These are phyloP conservation scores for Talpa occidentalis DNA, from an alignment of 2,113 vertebrate genomes.

Conservation along the genomic window DNA sequence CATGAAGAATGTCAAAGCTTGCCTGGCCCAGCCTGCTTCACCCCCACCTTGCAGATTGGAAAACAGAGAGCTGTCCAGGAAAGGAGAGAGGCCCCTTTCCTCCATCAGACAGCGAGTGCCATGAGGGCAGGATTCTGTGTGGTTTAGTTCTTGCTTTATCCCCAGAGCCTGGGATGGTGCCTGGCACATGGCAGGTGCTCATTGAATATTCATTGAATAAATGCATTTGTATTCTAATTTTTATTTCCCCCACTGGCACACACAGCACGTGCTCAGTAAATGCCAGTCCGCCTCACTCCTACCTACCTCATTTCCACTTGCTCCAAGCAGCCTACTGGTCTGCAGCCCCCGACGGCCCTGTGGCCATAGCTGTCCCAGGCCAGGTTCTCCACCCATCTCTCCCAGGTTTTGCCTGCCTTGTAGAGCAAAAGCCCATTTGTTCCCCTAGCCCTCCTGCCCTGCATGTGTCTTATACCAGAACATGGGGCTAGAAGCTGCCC, in stretches of 20 bases:
- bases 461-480: not conserved
- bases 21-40: not conserved
- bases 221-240: not conserved
- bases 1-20: not conserved
- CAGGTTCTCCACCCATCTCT: not conserved
- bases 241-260: not conserved
- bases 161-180: not conserved
- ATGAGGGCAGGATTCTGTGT: not conserved
- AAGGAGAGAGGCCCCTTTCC: not conserved
- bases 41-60: not conserved
- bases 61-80: not conserved
- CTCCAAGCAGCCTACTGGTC: not conserved
- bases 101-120: not conserved
- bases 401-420: accelerated
- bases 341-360: not conserved
- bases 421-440: not conserved
- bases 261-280: not conserved
- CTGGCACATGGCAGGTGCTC: not conserved
- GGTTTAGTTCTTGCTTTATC: not conserved
- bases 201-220: not conserved
- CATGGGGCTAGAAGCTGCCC: not conserved
- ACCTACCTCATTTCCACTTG: not conserved
- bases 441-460: not conserved
- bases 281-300: not conserved
- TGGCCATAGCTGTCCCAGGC: no score